Evolutionary conservation across 23 tunicate genomes (phyloP).

Genomic region (Botrylloides violaceus): DNA sequence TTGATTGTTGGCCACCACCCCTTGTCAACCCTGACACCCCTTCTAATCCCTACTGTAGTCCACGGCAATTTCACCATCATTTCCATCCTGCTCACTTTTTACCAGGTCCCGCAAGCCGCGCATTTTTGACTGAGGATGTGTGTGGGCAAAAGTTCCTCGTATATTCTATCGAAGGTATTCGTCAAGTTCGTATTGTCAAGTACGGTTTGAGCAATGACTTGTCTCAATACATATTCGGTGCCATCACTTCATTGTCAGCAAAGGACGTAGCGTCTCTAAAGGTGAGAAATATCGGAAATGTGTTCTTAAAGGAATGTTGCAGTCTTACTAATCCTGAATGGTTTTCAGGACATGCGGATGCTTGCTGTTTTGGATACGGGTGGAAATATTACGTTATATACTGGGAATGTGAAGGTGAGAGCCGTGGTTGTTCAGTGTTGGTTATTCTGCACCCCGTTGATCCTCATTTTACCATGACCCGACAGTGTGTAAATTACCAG

Average conservation of each 20-base stretch:
- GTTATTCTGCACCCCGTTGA: too few species aligned
- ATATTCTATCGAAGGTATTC: constrained; percentile 50
- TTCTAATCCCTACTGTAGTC: too few species aligned
- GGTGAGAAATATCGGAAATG: constrained; percentile 11
- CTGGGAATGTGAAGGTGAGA: constrained; percentile 56
- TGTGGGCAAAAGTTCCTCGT: constrained; percentile 66
- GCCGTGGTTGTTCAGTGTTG: too few species aligned
- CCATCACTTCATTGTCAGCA: constrained; percentile 48
- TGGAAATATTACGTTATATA: constrained; percentile 56
- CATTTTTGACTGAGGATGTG: constrained; percentile 56
- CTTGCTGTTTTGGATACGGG: constrained; percentile 61
- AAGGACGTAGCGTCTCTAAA: constrained; percentile 64
- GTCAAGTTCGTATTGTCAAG: constrained; percentile 63
- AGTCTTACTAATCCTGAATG: background rate
- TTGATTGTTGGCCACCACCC: too few species aligned
- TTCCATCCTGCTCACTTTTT: background rate
- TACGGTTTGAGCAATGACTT: constrained; percentile 54
- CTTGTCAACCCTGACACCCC: too few species aligned
- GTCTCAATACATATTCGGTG: constrained; percentile 68
- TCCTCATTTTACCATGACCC: too few species aligned
- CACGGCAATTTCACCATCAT: too few species aligned
- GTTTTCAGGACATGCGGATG: constrained; percentile 58
- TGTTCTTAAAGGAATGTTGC: background rate
- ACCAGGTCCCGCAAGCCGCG: constrained; percentile 68
- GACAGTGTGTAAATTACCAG: too few species aligned